Conservation (phyloP, 2,888 invertebrate genomes). For the Drosophila algonquin region DNA sequence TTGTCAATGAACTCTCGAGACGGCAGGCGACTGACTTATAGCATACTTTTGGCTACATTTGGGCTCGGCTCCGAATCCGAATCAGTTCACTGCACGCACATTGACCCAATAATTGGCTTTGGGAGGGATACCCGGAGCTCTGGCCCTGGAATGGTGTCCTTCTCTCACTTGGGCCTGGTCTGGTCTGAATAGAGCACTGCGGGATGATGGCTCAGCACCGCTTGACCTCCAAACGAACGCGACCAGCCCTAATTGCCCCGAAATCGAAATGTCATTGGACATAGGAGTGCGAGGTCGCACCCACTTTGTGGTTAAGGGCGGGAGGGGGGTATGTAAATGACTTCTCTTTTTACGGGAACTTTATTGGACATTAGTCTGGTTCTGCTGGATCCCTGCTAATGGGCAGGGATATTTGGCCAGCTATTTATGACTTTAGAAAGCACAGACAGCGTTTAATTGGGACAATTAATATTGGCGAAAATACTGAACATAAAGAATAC, state of each 20-base stretch:
- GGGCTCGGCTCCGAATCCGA: slow-evolving; percentile 15
- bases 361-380: not conserved
- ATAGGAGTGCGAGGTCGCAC: not conserved
- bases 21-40: slow-evolving; percentile 50
- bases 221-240: not conserved
- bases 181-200: not conserved
- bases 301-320: not conserved
- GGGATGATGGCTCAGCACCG: not conserved
- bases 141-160: no score
- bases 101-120: slow-evolving; percentile 69
- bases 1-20: slow-evolving; percentile 51
- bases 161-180: not conserved
- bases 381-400: not conserved
- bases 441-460: not conserved
- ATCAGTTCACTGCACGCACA: slow-evolving; percentile 62
- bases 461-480: not conserved
- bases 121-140: not conserved
- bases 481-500: no score
- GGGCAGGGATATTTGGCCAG: not conserved
- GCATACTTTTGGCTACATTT: slow-evolving; percentile 55
- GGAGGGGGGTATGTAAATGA: not conserved
- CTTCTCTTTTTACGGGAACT: not conserved
- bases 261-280: not conserved
- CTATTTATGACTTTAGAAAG: not conserved
- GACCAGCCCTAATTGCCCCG: not conserved